Percentiles rank a stretch among this genome's conserved stretches.
phyloP scores from a whole-genome alignment of 2,797 vertebrate genomes.

The Neomorphus geoffroyi region DNA sequence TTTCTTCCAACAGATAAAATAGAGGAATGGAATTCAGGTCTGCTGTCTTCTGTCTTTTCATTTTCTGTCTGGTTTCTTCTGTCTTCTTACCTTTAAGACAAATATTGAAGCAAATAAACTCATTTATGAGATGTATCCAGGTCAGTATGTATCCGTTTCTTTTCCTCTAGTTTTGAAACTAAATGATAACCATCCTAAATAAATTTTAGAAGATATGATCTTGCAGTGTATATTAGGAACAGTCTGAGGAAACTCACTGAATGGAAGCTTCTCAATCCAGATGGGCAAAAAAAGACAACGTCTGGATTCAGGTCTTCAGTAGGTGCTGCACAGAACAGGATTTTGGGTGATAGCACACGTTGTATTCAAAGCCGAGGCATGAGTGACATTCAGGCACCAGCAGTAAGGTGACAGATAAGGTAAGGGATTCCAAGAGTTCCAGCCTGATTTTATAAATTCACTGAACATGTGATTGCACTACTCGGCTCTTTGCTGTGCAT shows the following conservation, averaged over 20 bases:
- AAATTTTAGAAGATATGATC: neutral
- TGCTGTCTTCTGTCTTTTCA: neutral
- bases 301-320: neutral
- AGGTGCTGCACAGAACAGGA: neutral
- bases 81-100: neutral
- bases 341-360: neutral
- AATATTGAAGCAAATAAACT: neutral
- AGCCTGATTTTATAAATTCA: neutral
- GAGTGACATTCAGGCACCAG: neutral
- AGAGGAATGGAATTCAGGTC: neutral
- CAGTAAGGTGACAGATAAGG: neutral
- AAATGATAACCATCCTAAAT: neutral
- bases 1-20: neutral
- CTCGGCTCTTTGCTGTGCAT: neutral
- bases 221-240: neutral
- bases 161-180: neutral
- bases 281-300: neutral
- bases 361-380: fast-evolving
- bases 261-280: neutral
- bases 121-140: neutral
- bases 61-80: neutral
- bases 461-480: neutral
- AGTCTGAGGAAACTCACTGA: neutral
- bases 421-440: neutral
- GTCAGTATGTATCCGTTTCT: neutral